Evolutionary conservation across 2,888 invertebrate genomes (phyloP).

Genomic region (Aleiodes alternator): DNA sequence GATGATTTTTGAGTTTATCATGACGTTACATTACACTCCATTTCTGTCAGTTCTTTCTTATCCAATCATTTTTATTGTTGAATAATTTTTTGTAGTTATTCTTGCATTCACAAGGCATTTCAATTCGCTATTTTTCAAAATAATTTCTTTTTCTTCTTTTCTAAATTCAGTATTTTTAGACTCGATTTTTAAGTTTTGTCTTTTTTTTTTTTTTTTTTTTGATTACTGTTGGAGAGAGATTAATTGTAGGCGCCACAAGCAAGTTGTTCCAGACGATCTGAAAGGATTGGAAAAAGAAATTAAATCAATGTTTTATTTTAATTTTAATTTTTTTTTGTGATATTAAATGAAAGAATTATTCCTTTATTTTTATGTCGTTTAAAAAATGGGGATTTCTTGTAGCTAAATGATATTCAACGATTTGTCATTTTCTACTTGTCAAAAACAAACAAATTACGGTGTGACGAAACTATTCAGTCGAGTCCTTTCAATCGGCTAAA

Average conservation of each 20-base stretch:
- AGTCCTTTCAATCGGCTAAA: slow-evolving; percentile 15
- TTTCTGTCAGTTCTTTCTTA: slow-evolving; percentile 9
- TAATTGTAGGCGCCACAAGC: slow-evolving; percentile 37
- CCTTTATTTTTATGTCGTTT: neutral
- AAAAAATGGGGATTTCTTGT: neutral
- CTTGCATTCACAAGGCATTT: slow-evolving; percentile 16
- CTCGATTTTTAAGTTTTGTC: neutral
- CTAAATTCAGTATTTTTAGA: neutral
- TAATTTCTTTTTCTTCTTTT: no score
- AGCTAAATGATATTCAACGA: neutral
- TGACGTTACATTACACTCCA: slow-evolving; percentile 54
- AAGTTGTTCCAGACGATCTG: slow-evolving; percentile 39
- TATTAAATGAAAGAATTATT: neutral
- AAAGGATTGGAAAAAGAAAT: slow-evolving; percentile 33
- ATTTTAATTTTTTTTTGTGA: neutral
- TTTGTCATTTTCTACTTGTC: neutral
- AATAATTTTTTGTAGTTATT: slow-evolving; percentile 21
- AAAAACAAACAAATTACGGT: neutral
- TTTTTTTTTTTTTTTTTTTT: neutral
- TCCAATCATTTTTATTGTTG: neutral
- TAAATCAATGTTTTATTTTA: slow-evolving; percentile 31
- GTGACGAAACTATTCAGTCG: slow-evolving; percentile 6
- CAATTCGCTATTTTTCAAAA: neutral
- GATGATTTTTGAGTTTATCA: slow-evolving; percentile 3
- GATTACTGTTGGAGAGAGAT: slow-evolving; percentile 1